Percentiles rank a stretch among this genome's conserved stretches.
phyloP scores from a whole-genome alignment of 2,797 vertebrate species.

The Caiman crocodilus region DNA sequence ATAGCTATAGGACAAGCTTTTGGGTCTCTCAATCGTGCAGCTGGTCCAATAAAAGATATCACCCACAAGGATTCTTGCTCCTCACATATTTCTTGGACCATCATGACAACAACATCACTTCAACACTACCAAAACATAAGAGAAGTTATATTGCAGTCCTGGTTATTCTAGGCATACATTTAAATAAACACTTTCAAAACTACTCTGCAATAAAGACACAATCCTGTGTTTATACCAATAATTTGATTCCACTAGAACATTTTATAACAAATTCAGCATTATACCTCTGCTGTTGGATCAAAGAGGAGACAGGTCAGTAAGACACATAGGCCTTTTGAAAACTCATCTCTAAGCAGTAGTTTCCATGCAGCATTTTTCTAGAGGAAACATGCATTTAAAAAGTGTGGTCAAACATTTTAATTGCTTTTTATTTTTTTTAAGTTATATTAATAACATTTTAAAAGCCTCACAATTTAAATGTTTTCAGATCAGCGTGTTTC shows the following conservation, averaged over 20 bases:
- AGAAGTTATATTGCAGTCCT: not conserved
- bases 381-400: not conserved
- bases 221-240: not conserved
- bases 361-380: not conserved
- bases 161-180: not conserved
- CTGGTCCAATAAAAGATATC: no score
- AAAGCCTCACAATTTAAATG: not conserved
- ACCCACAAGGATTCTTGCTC: no score
- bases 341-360: not conserved
- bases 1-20: no score
- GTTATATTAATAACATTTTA: not conserved
- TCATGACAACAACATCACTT: no score
- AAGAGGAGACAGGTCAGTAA: not conserved
- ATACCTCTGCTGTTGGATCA: not conserved
- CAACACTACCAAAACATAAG: no score
- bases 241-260: not conserved
- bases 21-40: no score
- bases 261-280: not conserved
- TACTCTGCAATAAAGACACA: not conserved
- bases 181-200: not conserved
- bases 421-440: not conserved
- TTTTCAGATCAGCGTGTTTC: not conserved
- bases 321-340: not conserved
- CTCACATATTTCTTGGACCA: no score
- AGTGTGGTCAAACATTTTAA: not conserved